Evolutionary conservation across 2,888 invertebrate species (phyloP).

Genomic region (Oscheius sp.): DNA sequence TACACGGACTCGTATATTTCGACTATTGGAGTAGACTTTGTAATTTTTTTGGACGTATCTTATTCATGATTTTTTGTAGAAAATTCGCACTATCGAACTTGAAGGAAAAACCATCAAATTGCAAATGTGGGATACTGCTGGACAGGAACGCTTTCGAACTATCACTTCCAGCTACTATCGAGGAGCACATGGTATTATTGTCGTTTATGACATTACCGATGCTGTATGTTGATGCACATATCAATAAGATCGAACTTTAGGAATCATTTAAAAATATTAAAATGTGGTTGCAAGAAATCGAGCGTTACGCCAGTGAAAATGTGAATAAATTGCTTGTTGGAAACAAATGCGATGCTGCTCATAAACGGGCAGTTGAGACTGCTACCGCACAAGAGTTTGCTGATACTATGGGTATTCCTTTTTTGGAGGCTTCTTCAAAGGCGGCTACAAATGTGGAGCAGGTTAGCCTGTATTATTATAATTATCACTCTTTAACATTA

Average conservation of each 20-base stretch:
- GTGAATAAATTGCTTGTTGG: constrained; percentile 99
- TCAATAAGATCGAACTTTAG: constrained; percentile 67
- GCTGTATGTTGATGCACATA: constrained; percentile 77
- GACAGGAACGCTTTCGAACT: constrained; percentile 32
- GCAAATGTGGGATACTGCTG: constrained; percentile 85
- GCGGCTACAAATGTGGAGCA: constrained; percentile 98
- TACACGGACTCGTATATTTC: constrained; percentile 99
- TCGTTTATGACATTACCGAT: constrained; percentile 99
- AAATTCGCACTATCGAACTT: constrained; percentile 98
- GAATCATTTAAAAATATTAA: constrained; percentile 99
- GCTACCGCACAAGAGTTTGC: constrained; percentile 98
- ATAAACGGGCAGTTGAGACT: constrained; percentile 97
- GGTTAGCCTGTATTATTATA: constrained; percentile 74
- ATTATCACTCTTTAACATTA: constrained; percentile 8
- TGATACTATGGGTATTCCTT: constrained; percentile 95
- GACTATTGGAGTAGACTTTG: constrained; percentile 99
- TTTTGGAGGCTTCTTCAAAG: constrained; percentile 99
- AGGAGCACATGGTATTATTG: constrained; percentile 99
- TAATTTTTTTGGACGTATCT: constrained; percentile 77
- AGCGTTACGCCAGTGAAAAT: constrained; percentile 99
- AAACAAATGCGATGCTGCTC: constrained; percentile 97
- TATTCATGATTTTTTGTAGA: constrained; percentile 78
- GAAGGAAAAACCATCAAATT: constrained; percentile 99
- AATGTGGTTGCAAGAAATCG: constrained; percentile 99
- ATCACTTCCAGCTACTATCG: constrained; percentile 30